phyloP scores from a whole-genome alignment of 2,888 invertebrate genomes.

The Nectonema munidae region DNA sequence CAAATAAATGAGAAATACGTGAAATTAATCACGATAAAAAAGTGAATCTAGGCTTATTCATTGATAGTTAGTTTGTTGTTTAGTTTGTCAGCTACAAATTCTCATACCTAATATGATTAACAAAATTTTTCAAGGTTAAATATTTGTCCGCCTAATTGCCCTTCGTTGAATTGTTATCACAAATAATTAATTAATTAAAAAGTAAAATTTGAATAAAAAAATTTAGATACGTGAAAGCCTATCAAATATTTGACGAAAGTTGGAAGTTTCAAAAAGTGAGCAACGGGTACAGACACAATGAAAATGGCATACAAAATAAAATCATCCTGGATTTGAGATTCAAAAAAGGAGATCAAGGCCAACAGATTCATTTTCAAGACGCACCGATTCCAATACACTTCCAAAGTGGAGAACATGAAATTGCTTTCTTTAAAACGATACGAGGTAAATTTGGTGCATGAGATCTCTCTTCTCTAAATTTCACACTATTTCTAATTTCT shows the following conservation, averaged over 20 bases:
- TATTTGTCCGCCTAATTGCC: not conserved
- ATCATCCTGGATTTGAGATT: not conserved
- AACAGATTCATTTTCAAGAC: not conserved
- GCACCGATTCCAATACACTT: not conserved
- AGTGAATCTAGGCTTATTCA: too few species aligned
- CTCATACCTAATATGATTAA: too few species aligned
- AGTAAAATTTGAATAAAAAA: not conserved
- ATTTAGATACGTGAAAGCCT: not conserved
- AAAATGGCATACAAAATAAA: not conserved
- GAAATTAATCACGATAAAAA: too few species aligned
- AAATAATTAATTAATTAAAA: not conserved
- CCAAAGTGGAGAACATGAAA: too few species aligned
- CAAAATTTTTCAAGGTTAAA: too few species aligned
- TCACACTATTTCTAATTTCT: too few species aligned
- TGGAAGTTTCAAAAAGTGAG: constrained; percentile 2
- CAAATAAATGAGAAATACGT: too few species aligned
- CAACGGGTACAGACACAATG: not conserved
- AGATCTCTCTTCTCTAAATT: too few species aligned
- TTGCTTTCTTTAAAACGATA: not conserved
- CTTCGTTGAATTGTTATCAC: not conserved
- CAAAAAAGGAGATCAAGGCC: not conserved
- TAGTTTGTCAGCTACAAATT: too few species aligned
- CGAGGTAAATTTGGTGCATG: not conserved
- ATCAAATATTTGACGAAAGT: not conserved
- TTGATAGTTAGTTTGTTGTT: too few species aligned